Percentiles rank a stretch among this genome's conserved stretches.
phyloP scores from a whole-genome alignment of 1,140 invertebrate species.

The Batillaria attramentaria region DNA sequence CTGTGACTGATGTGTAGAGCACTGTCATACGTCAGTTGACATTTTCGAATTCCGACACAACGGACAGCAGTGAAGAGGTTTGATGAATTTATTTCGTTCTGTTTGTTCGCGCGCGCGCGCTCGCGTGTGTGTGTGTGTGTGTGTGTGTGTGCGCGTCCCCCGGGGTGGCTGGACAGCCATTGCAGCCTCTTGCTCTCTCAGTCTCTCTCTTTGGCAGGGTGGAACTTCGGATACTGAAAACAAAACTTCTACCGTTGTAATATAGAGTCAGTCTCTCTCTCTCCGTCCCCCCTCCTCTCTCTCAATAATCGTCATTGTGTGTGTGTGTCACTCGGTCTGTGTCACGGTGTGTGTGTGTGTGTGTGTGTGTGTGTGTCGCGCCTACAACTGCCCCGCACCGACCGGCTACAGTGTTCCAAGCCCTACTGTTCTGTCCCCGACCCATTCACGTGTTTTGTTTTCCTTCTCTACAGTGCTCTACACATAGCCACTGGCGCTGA shows the following conservation, averaged over 20 bases:
- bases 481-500: no score
- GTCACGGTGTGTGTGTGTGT: not conserved
- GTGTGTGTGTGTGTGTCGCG: conserved; percentile 4
- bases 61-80: not conserved
- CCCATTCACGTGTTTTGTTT: no score
- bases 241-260: not conserved
- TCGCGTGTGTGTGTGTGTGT: conserved; percentile 16
- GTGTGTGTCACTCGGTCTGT: not conserved
- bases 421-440: no score
- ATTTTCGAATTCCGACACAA: no score
- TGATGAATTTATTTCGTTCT: not conserved
- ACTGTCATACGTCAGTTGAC: not conserved
- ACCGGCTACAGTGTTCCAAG: no score
- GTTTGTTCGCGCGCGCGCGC: not conserved
- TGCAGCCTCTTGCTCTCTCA: not conserved
- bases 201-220: not conserved
- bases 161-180: not conserved
- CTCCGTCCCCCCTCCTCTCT: not conserved
- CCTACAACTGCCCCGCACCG: no score
- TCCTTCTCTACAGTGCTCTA: no score
- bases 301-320: not conserved
- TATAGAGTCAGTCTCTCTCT: not conserved
- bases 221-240: not conserved
- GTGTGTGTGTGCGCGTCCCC: not conserved
- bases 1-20: no score